Evolutionary conservation across 2,888 invertebrate species (phyloP), one percentile per base, ranked within the genome.

Genomic region (Elgonia sp.): DNA sequence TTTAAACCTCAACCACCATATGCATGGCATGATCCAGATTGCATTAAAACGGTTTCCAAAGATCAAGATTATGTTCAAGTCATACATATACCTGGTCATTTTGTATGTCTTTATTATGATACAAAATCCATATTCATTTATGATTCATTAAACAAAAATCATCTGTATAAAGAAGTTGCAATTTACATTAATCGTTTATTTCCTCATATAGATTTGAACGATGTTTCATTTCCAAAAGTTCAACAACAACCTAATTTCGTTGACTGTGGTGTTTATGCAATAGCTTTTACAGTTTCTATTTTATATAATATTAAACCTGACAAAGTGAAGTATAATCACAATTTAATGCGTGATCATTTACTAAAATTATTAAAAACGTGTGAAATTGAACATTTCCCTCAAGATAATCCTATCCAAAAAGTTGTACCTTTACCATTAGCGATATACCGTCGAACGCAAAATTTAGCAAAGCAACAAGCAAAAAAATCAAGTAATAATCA

Each of bases 351-450:
- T 5, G 14, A 46, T 46, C 46, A 46, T 46, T 46, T 46, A 14
- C 46, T 5, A 14, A 29, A 21, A 10, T 14, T 60, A 63, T 63
- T 75, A 57, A 5, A 60, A 60, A n/a, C 40, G 62, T 40, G 6
- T 75, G n/a, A 2, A 18, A 63, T 75, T 50, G 63, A 75, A 46
- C 75, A 75, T 75, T 75, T 75, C 46, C 62, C 75, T 46, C 75
- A 75, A 75, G 62, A 75, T 29, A 10, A 20, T 40, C 37, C n/a
- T 50, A 20, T 37, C 10, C 21, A 29, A n/a, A 46, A 16, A 18
- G 39, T 75, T 9, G n/a, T 10, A 29, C 60, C 73, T 42, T 50
- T 75, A 12, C 10, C 39, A 60, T 21, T 62, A 40, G 75, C 55
- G 18, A n/a, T 55, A 20, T 6, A 67, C 5, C 40, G 20, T 21